Evolutionary conservation across 2,888 invertebrate species (phyloP), one percentile per base, ranked within the genome.

Genomic region (Meiosimyza platycephala): DNA sequence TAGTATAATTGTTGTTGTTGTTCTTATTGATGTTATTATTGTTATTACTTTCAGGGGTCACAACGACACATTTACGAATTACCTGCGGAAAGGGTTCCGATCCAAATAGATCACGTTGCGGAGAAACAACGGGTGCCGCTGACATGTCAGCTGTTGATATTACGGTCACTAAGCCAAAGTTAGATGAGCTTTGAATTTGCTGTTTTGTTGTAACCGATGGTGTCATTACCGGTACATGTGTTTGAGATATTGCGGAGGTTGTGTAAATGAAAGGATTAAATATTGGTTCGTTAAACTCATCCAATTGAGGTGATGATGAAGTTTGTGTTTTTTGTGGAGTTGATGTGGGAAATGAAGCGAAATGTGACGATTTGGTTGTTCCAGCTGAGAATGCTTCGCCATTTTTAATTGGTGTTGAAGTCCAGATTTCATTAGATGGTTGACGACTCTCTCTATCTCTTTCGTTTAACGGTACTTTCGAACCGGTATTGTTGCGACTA

Each of bases 11-110:
- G 62, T 75, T 76, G 48, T 73, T 75, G 18, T 72, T 78, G 70
- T 72, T 72, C 71, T 75, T 76, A 66, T 62, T 79, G 74, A 40
- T 66, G 66, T 22, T 71, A 52, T 16, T 72, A 55, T 59, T 76
- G 55, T 62, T 73, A 54, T 69, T 68, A 72, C 60, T 73, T 64
- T 79, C 80, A 65, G 80, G 79, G 68, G 80, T 78, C 52, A 76
- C 79, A 59, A 77, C 78, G 75, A 78, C 76, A 79, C 84, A 82
- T 78, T 84, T 83, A 74, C 82, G 81, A 77, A 86, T 82, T 83
- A 86, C 83, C 84, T 86, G 83, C 73, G 86, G 86, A 80, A 87
- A 87, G 69, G 87, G 88, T 75, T 87, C 88, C 48, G 84, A 86
- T 72, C 85, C 87, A 73, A 87, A 87, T 48, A 87, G 81, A 80